A percentile compares a stretch with the other conserved stretches of the same genome.
These are phyloP conservation scores for Actinia equina DNA, from an alignment of 64 coral and sea anemone genomes.

Conservation along the genomic window DNA sequence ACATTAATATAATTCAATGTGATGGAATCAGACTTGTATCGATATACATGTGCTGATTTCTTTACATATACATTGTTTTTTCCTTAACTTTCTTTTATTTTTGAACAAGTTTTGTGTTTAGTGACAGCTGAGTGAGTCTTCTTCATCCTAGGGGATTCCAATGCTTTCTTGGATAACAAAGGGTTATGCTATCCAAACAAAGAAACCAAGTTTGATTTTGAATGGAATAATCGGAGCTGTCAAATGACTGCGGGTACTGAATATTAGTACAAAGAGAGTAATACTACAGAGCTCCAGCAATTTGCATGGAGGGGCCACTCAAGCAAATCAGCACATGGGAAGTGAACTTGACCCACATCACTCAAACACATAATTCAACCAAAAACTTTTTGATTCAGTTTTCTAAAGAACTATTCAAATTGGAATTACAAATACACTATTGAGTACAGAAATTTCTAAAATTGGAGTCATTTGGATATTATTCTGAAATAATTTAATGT, in stretches of 20 bases:
- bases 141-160: neutral
- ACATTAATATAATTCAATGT: no score
- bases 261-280: slow-evolving; percentile 1
- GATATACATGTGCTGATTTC: no score
- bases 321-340: slow-evolving; percentile 20
- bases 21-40: no score
- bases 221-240: slow-evolving; percentile 6
- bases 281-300: neutral
- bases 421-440: neutral
- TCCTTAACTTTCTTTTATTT: neutral
- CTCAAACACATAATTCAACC: neutral
- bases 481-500: slow-evolving; percentile 2
- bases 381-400: neutral
- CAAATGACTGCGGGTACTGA: slow-evolving; percentile 15
- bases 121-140: neutral
- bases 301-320: neutral
- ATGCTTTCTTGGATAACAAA: neutral
- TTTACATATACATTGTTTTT: no score
- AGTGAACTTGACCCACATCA: neutral
- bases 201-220: neutral
- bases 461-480: neutral
- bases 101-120: neutral
- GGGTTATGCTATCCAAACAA: neutral
- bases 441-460: neutral
- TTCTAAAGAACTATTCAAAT: neutral